Evolutionary conservation across 1,140 invertebrate genomes (phyloP).

Genomic region (Drosophila saltans): DNA sequence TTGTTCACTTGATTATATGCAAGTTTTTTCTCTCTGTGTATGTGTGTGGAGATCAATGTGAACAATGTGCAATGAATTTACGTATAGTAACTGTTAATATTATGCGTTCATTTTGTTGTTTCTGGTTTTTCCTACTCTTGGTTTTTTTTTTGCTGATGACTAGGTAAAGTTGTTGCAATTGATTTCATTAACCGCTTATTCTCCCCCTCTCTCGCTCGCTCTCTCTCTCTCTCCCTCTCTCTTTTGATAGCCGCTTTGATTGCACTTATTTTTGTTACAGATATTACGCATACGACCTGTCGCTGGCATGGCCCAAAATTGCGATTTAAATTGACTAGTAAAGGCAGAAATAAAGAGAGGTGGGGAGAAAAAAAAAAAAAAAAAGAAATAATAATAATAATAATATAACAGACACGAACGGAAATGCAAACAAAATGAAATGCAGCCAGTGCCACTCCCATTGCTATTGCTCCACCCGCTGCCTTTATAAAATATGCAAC

Average conservation of each 20-base stretch:
- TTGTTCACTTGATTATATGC: too few relatives aligned
- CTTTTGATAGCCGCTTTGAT: conserved; percentile 47
- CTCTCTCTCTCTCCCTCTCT: neutral
- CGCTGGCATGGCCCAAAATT: conserved; percentile 34
- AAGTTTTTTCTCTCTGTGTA: too few relatives aligned
- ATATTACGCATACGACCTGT: conserved; percentile 39
- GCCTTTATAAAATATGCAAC: conserved; percentile 64
- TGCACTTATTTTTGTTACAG: conserved; percentile 22
- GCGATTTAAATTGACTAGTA: conserved; percentile 54
- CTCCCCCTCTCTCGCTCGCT: neutral
- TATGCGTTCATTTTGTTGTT: neutral
- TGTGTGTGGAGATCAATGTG: neutral
- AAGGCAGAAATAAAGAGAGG: conserved; percentile 14
- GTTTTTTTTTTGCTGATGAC: neutral
- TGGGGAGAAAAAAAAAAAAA: too few relatives aligned
- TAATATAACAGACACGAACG: conserved; percentile 8
- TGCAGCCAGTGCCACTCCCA: neutral
- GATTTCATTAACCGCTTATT: conserved; percentile 2
- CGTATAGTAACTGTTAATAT: conserved; percentile 5
- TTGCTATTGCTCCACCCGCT: neutral
- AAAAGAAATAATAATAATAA: conserved; percentile 18
- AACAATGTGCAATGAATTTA: neutral
- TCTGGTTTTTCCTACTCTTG: neutral
- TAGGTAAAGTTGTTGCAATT: conserved; percentile 7
- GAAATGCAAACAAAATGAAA: conserved; percentile 25